Percentiles rank a stretch among this genome's conserved stretches.
phyloP scores from a whole-genome alignment of 2,113 vertebrate species.

The Isurus oxyrinchus region DNA sequence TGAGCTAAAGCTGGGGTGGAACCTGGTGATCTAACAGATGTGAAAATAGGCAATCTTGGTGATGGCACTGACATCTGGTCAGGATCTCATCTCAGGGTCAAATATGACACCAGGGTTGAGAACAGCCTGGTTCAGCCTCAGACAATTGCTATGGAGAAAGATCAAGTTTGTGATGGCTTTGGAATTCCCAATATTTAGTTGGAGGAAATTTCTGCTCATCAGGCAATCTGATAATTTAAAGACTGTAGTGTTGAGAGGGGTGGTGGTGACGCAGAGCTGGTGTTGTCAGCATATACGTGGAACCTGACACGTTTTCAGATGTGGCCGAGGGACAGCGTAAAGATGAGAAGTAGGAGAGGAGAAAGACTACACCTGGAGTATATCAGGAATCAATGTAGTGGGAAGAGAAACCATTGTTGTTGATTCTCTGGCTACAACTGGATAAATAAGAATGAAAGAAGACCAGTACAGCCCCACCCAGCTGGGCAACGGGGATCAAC shows the following conservation, averaged over 20 bases:
- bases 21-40: neutral
- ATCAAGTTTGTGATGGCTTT: neutral
- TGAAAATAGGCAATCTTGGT: neutral
- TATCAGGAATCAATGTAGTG: too few relatives aligned
- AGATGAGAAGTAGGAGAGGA: too few relatives aligned
- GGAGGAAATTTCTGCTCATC: neutral
- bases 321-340: neutral
- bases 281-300: neutral
- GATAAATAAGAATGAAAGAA: too few relatives aligned
- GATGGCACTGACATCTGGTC: neutral
- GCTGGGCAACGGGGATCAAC: neutral
- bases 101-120: neutral
- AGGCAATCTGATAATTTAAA: neutral
- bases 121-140: neutral
- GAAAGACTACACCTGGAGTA: too few relatives aligned
- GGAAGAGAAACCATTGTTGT: too few relatives aligned
- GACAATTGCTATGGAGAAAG: neutral
- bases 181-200: neutral
- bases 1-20: neutral
- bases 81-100: neutral
- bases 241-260: neutral
- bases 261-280: neutral
- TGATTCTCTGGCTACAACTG: too few relatives aligned
- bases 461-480: too few relatives aligned
- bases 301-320: neutral